Base-by-base conservation (phyloP, 2,113 vertebrate genomes). In the Ondatra zibethicus region DNA sequence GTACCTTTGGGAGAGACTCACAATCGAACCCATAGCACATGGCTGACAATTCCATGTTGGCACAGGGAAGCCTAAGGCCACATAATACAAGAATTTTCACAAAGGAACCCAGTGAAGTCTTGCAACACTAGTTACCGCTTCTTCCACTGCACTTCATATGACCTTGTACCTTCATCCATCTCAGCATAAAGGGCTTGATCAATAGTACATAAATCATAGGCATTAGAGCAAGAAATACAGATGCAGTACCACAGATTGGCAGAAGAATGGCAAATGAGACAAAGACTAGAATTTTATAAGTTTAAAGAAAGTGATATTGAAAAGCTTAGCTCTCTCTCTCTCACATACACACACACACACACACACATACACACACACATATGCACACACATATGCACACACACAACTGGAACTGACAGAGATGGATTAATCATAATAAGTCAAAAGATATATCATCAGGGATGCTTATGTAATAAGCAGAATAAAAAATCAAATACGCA, bases 201-300 rank as follows among this genome's bases (percentile, higher is more conserved):
- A 12, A 33, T 11, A 12, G 1, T n/a, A 7, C 21, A 31, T 23
- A 78, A 42, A 3, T 33, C 68, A 31, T 4, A 90, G 70, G 45
- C 27, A 68, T 47, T 70, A 45, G n/a, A 73, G 50, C 76, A 85
- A 91, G 70, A 29, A 76, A 73, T 4, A 17, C n/a, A 85, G 68
- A 80, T 47, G 31, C 19, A 39, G 33, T 66, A 42, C 4, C 61
- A 93, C 25, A 92, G 42, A 61, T 31, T 42, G n/a, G 72, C 80
- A 81, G 94, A 45, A 55, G 94, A 95, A 90, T 31, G 27, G 9
- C 21, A 95, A 93, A 92, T 42, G 73, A 72, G 52, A 31, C 85
- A 68, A 92, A 97, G 93, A 77, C 39, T 80, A 81, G 55, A 29
- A 85, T 96, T 92, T 96, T 39, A 39, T 63, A 92, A 77, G 72